Evolutionary conservation across 2,797 vertebrate species (phyloP), one percentile per base, ranked within the genome.

Genomic region (Naso thynnoides): DNA sequence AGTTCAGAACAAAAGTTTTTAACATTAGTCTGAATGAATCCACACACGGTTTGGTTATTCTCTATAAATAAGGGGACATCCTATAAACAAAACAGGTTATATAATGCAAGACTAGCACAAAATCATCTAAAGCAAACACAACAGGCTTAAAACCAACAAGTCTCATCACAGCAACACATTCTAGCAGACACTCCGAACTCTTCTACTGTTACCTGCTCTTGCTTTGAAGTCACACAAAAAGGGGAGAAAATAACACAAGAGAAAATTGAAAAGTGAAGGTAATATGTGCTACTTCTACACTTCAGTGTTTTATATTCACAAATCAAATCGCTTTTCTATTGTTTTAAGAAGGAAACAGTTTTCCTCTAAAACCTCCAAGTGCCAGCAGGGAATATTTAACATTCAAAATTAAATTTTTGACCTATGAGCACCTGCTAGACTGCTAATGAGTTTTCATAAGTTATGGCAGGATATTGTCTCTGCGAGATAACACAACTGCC

Each of bases 171-270:
- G 76, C 73, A 87, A 83, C 85, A 77, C 45, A 8, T 47, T 84
- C 81, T 78, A 89, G 49, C 69, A 82, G 73, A 74, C 66, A 87
- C 72, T 56, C 39, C 6, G 21, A 27, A 64, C 76, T 57, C 27
- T 50, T 54, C 56, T 76, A 59, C 39, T 3, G 5, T 93, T 94
- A 94, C 93, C 92, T 95, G 94, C 81, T 94, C 88, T 92, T 63
- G 83, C 94, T 95, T 92, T 88, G 85, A 86, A 79, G 88, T 86
- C 65, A 64, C 69, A 84, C 65, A 83, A 61, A 79, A 79, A 64
- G 60, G 60, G 54, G 66, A 88, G 76, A 86, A 88, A 85, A 91
- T 50, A 72, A 76, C 71, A 84, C 67, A 82, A 70, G 11, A 45
- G 74, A 78, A 54, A 79, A 44, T 74, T 86, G 56, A 79, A 86